These are phyloP conservation scores for Paramormyrops hopkinsi DNA, from an alignment of 2,797 vertebrate genomes.

Conservation along the genomic window DNA sequence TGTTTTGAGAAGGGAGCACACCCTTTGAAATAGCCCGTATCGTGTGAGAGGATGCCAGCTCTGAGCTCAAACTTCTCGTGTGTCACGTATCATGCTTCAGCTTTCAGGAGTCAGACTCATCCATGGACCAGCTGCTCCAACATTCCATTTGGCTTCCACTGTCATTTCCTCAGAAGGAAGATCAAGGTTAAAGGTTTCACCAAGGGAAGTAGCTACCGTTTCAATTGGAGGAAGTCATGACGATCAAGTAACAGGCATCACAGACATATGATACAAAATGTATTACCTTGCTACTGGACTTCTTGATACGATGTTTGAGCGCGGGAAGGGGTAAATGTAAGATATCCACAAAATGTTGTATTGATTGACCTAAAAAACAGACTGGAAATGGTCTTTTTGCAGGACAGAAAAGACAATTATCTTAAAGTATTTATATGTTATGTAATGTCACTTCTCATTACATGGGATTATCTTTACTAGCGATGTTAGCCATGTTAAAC, in stretches of 20 bases:
- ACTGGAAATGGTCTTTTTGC: not conserved
- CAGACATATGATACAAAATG: slow-evolving; percentile 23
- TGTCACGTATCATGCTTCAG: not conserved
- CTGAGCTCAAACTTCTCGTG: not conserved
- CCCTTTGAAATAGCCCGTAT: not conserved
- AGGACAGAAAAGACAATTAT: not conserved
- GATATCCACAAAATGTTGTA: not conserved
- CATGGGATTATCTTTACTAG: not conserved
- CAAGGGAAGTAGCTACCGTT: slow-evolving; percentile 58
- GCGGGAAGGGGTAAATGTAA: not conserved
- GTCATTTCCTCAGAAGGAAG: slow-evolving; percentile 51
- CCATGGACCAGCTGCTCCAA: slow-evolving; percentile 7
- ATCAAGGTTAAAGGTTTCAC: slow-evolving; percentile 39
- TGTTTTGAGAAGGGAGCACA: not conserved
- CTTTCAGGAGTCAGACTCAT: not conserved
- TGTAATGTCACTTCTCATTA: not conserved
- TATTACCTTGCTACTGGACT: slow-evolving; percentile 12
- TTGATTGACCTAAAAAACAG: not conserved
- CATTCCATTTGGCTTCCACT: slow-evolving; percentile 43
- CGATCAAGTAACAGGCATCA: slow-evolving; percentile 43
- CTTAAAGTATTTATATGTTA: not conserved
- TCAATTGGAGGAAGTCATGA: slow-evolving; percentile 63
- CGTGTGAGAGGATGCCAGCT: not conserved
- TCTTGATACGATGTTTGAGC: slow-evolving; percentile 18
- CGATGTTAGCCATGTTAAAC: not conserved